These are phyloP conservation scores for Anneissia japonica DNA, from an alignment of 35 echinoderm and acorn worm species.

Conservation along the genomic window DNA sequence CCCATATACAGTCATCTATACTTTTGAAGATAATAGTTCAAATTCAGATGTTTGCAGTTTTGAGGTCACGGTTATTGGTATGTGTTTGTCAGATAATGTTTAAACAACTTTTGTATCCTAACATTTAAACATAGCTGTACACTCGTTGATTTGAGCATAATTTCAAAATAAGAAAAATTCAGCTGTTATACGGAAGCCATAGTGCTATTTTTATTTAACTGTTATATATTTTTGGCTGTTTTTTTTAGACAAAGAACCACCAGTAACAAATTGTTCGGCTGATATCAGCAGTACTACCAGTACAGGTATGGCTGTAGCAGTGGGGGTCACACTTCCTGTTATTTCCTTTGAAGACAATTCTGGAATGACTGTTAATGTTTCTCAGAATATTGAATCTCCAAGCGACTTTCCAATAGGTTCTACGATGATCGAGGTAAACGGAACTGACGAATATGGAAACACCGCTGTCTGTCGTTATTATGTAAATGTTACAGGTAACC, in stretches of 20 bases:
- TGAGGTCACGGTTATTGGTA: conserved; percentile 1
- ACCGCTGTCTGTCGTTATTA: background rate
- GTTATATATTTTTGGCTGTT: too few species aligned
- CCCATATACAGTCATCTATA: background rate
- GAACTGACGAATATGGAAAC: background rate
- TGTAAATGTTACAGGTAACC: background rate
- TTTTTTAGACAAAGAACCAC: background rate
- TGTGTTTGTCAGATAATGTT: too few species aligned
- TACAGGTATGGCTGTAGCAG: background rate
- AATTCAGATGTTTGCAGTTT: background rate
- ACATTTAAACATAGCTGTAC: too few species aligned
- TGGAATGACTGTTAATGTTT: background rate
- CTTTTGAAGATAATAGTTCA: background rate
- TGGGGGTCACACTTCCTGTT: background rate
- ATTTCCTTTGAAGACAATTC: background rate
- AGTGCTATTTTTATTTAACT: too few species aligned
- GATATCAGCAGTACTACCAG: background rate
- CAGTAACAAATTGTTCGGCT: background rate
- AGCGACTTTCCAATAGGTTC: background rate
- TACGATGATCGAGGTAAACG: background rate
- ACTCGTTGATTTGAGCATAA: too few species aligned
- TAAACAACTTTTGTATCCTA: too few species aligned
- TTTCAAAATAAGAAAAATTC: too few species aligned
- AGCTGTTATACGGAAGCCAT: too few species aligned
- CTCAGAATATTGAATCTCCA: background rate